Evolutionary conservation across 2,888 invertebrate genomes (phyloP), one percentile per base, ranked within the genome.

Genomic region (Stratiomys singularior): DNA sequence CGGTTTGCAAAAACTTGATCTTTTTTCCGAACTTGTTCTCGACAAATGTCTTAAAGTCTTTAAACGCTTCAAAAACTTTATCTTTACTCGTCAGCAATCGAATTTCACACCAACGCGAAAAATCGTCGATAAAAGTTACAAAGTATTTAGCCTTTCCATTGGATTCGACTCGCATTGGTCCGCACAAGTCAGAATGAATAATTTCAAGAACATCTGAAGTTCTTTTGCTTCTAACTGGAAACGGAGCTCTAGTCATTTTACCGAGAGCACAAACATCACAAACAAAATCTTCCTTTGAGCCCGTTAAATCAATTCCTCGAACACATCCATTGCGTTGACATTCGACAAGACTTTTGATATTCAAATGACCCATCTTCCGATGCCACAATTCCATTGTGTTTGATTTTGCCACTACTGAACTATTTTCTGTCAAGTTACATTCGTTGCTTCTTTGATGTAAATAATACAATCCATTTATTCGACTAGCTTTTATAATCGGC

Each of bases 21-120:
- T 25, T 44, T 37, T 56, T 15, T n/a, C 80, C 81, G 63, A 80
- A 30, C 69, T 67, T 44, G 67, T 52, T 78, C 78, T 80, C 27
- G 47, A 74, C 78, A 27, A 18, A 46, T 9, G 23, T 69, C 27
- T 76, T 63, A 30, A 46, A 76, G 7, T 60, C 37, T 23, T n/a
- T 23, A 18, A 76, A 76, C 13, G 11, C 23, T 18, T n/a, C 37
- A 18, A 37, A 21, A 9, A 46, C 76, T n/a, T 44, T 67, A 37
- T 25, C 21, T 44, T 69, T 78, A n/a, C 60, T 76, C 21, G 23
- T 47, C 7, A 74, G 63, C 5, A 63, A 74, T 28, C 56, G 21
- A 23, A 78, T 9, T 9, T 66, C 15, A n/a, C 74, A 46, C 63
- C 78, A 63, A 46, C n/a, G 0, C 0, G 1, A 60, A 11, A 13